Base-by-base conservation (phyloP, 2,888 invertebrate genomes). In the Marasmarcha lunaedactyla region DNA sequence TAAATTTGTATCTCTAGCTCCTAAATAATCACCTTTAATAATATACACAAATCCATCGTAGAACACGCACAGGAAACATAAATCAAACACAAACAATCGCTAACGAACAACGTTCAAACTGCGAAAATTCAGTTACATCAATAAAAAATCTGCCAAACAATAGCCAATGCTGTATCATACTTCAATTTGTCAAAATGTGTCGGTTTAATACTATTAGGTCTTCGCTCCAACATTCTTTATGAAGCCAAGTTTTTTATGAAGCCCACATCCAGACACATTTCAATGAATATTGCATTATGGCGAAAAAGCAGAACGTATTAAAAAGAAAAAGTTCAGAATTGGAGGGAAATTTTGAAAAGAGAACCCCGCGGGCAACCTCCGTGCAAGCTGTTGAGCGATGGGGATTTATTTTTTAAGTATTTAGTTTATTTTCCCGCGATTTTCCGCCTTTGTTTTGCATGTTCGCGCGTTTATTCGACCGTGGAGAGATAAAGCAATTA, bases 51-150 rank as follows among this genome's bases (percentile, higher is more conserved):
- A n/a, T n/a, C n/a, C n/a, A n/a, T n/a, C n/a, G n/a, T n/a, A n/a
- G n/a, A n/a, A n/a, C 56, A 57, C 52, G 57, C 59, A 48, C 60
- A 43, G 40, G 46, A 45, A 46, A 47, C 46, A 58, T 60, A 59
- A 45, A 45, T 45, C 45, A 41, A 25, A 70, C 72, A 71, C 71
- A 73, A 76, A 65, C 58, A 63, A 63, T 68, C 69, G 60, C 72
- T 81, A 79, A 78, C 81, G 77, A 77, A 77, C 71, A 57, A 51
- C 59, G 66, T 62, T 63, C 69, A 70, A 74, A 71, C 61, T 67
- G 51, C 59, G 62, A 58, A n/a, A 70, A 72, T 68, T 58, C 62
- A 69, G 63, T 73, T 68, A 59, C 52, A 42, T 7, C 54, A 55
- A 63, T 71, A 66, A 72, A 76, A 20, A 74, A 77, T 56, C 59